These are phyloP conservation scores for Automeris io DNA, from an alignment of 2,888 invertebrate genomes.

Conservation along the genomic window DNA sequence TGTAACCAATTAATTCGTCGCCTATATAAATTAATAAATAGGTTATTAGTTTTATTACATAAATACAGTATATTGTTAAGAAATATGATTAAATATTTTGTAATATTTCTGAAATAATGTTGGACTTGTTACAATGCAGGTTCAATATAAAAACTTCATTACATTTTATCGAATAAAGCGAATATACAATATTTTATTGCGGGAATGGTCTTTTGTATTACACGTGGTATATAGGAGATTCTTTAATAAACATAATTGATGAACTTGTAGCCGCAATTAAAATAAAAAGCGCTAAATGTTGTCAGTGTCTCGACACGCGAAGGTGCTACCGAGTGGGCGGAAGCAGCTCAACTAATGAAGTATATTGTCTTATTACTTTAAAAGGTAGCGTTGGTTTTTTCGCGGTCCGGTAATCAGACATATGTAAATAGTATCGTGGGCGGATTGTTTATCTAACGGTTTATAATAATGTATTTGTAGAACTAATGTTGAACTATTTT, in stretches of 20 bases:
- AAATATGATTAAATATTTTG: no score
- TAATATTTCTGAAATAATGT: no score
- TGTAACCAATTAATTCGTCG: no score
- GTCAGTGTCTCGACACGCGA: conserved; percentile 3
- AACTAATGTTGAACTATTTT: background rate
- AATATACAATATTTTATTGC: no score
- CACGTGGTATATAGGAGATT: background rate
- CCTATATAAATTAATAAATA: no score
- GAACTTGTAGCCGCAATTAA: conserved; percentile 3
- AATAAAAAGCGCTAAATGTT: conserved; percentile 2
- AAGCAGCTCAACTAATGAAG: conserved; percentile 57
- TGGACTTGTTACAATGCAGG: no score
- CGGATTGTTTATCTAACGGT: conserved; percentile 31
- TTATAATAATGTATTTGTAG: conserved; percentile 4
- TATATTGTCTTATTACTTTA: conserved; percentile 72
- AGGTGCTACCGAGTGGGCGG: conserved; percentile 49
- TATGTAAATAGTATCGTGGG: conserved; percentile 59
- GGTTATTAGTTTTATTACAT: no score
- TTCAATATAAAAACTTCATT: no score
- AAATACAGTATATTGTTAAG: no score
- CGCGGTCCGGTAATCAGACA: conserved; percentile 39
- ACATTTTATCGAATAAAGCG: no score
- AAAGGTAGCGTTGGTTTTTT: conserved; percentile 57
- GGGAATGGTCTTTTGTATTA: background rate
- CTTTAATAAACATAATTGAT: conserved; percentile 1